Base-by-base conservation (phyloP, 2,797 vertebrate genomes). In the Glyptemys insculpta region DNA sequence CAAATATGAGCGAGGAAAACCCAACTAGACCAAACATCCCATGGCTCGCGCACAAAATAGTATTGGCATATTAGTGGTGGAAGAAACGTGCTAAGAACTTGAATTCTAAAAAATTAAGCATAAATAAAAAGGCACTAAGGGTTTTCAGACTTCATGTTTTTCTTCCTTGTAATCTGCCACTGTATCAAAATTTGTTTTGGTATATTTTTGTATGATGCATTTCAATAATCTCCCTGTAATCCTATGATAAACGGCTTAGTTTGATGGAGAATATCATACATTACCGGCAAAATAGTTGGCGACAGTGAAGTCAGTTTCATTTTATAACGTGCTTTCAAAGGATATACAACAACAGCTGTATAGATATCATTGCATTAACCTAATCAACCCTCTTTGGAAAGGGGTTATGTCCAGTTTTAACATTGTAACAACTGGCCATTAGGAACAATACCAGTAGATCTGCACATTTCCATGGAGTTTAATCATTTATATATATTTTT, bases 171-270 rank as follows among this genome's bases (percentile, higher is more conserved):
- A 81, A 85, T 54, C 89, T 92, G 92, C 79, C 54, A 56, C 86
- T 90, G 86, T 90, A 81, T 94, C 90, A 91, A 92, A 95, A 95
- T 92, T 76, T 92, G 57, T 74, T 91, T 88, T 47, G 41, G 21
- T 23, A 29, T n/a, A 94, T 87, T 86, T 95, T 95, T 8, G 4
- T 78, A 72, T 95, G 91, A 91, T 97, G 79, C 87, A 95, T 95
- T 97, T 97, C 83, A 93, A 65, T 96, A 96, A 97, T 97, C 95
- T 90, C 79, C 83, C 96, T 98, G 96, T 97, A 96, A 97, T 97
- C 92, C 92, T 90, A n/a, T 11, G 68, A 78, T 97, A 97, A 97
- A 97, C 54, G 79, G 96, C 96, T 97, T 95, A 96, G 89, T 94
- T 96, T 92, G 94, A 98, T 95, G 86, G 88, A 97, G 97, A 92